Conservation (phyloP, 2,113 vertebrate species). For the Parotia lawesii region DNA sequence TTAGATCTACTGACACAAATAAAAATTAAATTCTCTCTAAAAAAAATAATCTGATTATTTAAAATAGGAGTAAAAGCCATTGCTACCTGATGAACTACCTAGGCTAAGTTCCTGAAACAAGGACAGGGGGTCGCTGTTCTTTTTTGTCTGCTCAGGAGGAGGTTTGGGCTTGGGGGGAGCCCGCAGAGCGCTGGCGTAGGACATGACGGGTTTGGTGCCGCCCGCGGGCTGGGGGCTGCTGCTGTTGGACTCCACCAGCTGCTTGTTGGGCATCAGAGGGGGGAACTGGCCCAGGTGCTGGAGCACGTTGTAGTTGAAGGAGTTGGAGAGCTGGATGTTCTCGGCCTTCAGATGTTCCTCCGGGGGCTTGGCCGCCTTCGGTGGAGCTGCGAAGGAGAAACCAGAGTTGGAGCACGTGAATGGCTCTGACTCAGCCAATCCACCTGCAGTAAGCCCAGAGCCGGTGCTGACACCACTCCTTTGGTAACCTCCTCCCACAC, state of each 20-base stretch:
- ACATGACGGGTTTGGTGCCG: slow-evolving; percentile 89
- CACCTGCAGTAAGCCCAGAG: not conserved
- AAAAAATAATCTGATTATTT: slow-evolving; percentile 89
- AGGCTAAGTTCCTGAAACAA: slow-evolving; percentile 98
- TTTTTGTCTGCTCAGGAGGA: slow-evolving; percentile 93
- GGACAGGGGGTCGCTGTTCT: slow-evolving; percentile 95
- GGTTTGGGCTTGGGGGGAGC: slow-evolving; percentile 94
- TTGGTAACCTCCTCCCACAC: not conserved
- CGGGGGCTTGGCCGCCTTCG: slow-evolving; percentile 81
- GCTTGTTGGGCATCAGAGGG: slow-evolving; percentile 92
- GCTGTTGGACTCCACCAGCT: slow-evolving; percentile 81
- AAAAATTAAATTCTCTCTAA: slow-evolving; percentile 84
- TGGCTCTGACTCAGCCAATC: rapidly evolving
- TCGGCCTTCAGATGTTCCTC: slow-evolving; percentile 89
- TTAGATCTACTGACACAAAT: slow-evolving; percentile 82
- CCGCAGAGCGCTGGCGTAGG: slow-evolving; percentile 94
- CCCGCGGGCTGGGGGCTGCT: slow-evolving; percentile 67
- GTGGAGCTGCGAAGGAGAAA: slow-evolving; percentile 73
- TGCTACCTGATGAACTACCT: slow-evolving; percentile 97
- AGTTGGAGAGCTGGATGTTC: slow-evolving; percentile 76
- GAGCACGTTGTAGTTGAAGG: slow-evolving; percentile 85
- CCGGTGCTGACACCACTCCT: not conserved
- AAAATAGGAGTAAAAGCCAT: slow-evolving; percentile 99
- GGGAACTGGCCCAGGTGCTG: slow-evolving; percentile 98
- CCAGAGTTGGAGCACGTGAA: not conserved